Conservation (phyloP, 2,797 vertebrate genomes). For the Australoheros facetus region DNA sequence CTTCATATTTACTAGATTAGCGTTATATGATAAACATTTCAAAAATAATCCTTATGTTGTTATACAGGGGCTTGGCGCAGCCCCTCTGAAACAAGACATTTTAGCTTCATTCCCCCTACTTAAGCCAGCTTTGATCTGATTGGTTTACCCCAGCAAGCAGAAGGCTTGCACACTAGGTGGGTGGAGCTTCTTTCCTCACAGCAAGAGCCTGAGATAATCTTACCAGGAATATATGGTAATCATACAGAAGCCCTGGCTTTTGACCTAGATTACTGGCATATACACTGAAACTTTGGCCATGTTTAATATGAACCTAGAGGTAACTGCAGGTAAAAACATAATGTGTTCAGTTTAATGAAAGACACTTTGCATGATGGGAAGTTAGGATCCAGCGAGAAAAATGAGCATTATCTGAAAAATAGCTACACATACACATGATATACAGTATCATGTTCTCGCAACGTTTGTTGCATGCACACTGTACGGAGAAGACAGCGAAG, state of each 20-base stretch:
- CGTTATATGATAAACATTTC: too few relatives aligned
- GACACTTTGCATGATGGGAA: rapidly evolving
- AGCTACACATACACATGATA: not conserved
- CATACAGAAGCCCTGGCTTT: too few relatives aligned
- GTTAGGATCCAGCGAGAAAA: too few relatives aligned
- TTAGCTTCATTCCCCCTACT: too few relatives aligned
- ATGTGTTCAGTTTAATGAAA: rapidly evolving
- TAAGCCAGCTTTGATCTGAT: not conserved
- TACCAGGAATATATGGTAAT: not conserved
- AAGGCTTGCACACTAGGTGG: not conserved
- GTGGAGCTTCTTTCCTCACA: not conserved
- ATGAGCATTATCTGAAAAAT: not conserved
- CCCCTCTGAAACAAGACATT: too few relatives aligned
- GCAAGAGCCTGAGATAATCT: not conserved
- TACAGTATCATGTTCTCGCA: not conserved
- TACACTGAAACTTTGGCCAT: not conserved
- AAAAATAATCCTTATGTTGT: too few relatives aligned
- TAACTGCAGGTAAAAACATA: not conserved
- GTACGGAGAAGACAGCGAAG: not conserved
- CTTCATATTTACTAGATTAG: too few relatives aligned
- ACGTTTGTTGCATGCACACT: not conserved
- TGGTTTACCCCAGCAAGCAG: not conserved
- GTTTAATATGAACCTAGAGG: not conserved
- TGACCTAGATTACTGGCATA: too few relatives aligned
- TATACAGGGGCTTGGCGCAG: too few relatives aligned